phyloP scores from a whole-genome alignment of 2,797 vertebrate species.

The Pelodytes ibericus region DNA sequence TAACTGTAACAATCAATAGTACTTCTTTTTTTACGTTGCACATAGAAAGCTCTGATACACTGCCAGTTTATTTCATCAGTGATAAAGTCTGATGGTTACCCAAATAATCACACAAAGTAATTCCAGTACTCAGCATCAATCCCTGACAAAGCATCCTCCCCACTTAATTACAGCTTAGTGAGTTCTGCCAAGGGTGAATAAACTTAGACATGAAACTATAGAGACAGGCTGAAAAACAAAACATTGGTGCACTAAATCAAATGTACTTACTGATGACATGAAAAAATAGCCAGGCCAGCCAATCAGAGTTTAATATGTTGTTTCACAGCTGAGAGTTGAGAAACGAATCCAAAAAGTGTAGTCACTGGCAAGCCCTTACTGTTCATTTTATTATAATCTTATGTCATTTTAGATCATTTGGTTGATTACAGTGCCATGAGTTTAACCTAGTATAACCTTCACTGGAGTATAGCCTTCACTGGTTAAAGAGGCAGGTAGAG shows the following conservation, averaged over 20 bases:
- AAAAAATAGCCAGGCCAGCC: conserved; percentile 1
- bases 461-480: not conserved
- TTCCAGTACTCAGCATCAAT: conserved; percentile 42
- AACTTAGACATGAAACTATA: conserved; percentile 39
- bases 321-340: not conserved
- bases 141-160: conserved; percentile 38
- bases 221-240: conserved; percentile 27
- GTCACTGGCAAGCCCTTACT: not conserved
- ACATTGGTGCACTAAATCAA: conserved; percentile 16
- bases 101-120: conserved; percentile 46
- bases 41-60: conserved; percentile 32
- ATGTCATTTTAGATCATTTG: not conserved
- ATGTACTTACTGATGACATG: conserved; percentile 24
- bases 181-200: conserved; percentile 42
- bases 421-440: not conserved
- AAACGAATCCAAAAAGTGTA: conserved; percentile 7
- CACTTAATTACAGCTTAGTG: conserved; percentile 46
- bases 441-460: not conserved
- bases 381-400: conserved; percentile 11
- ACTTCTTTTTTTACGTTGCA: conserved; percentile 35
- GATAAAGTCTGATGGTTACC: conserved; percentile 36
- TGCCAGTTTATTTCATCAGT: conserved; percentile 49
- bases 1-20: conserved; percentile 53
- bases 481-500: not conserved
- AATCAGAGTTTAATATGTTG: not conserved